Evolutionary conservation across 2,888 invertebrate species (phyloP), one percentile per base, ranked within the genome.

Genomic region (Periphyllus acericola): DNA sequence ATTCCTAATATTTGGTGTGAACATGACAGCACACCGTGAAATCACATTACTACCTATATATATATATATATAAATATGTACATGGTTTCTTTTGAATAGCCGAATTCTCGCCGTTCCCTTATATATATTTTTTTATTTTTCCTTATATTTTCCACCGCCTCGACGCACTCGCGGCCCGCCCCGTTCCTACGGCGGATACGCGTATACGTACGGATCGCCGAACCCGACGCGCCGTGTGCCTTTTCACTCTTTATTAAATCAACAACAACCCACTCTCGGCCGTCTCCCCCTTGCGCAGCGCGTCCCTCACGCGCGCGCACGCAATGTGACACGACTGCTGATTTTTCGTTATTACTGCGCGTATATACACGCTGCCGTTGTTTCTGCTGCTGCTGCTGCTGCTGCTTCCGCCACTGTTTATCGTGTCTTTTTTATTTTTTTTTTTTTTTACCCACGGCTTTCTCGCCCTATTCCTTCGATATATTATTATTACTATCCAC

Each of bases 1-100:
- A 86, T 81, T 85, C 86, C 86, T 76, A 89, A 89, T 89, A 89
- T 89, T 89, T 89, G 89, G 89, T 84, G 89, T 89, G 89, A 89
- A 89, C 89, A 89, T 83, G 89, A 89, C 89, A 89, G 89, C 89
- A 89, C 89, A 66, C 85, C 81, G 85, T 86, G 80, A 81, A 89
- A 83, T 89, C 78, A 83, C 83, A 83, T 89, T 83, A 83, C 88
- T 52, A 34, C 71, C 32, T 34, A 36, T 36, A 36, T 36, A 5
- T 9, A 3, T 40, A 40, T 8, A 40, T 9, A 40, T 8, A 8
- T 40, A 40, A 9, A 40, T 40, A 40, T 40, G 6, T 40, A 40
- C 40, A 40, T 71, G 66, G 66, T 88, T 83, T 80, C 86, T 79
- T 80, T 86, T 72, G 36, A 80, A 86, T 60, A 72, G 72, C 80